A percentile compares a stretch with the other conserved stretches of the same genome.
Conservation (phyloP, 2,797 vertebrate species). For the Oceanodroma leucorhoa region DNA sequence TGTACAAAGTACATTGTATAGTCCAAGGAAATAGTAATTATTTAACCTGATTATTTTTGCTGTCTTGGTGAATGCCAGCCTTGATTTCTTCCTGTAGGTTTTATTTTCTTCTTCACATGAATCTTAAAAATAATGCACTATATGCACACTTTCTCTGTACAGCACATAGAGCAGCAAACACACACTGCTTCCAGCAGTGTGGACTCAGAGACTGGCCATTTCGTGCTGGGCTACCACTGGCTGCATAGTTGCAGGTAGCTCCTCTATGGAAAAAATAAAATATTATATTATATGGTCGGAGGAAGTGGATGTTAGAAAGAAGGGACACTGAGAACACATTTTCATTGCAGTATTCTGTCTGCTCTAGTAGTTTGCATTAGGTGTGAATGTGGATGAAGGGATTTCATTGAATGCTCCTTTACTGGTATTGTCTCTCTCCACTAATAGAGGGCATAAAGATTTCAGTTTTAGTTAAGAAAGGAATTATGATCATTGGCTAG, state of each 20-base stretch:
- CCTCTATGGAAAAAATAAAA: not conserved
- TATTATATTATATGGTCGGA: not conserved
- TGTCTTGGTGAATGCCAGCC: not conserved
- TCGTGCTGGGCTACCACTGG: not conserved
- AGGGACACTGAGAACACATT: not conserved
- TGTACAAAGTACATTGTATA: not conserved
- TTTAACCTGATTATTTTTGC: not conserved
- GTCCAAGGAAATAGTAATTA: not conserved
- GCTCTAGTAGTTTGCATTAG: not conserved
- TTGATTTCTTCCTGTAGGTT: not conserved
- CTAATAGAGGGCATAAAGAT: not conserved
- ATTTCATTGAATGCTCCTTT: not conserved
- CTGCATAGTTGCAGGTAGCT: not conserved
- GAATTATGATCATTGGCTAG: not conserved
- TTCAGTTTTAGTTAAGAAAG: not conserved
- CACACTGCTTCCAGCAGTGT: not conserved
- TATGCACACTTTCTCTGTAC: not conserved
- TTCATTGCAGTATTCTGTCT: not conserved
- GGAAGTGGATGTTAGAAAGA: not conserved
- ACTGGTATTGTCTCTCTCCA: not conserved
- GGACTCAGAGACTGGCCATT: not conserved
- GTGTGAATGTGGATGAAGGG: not conserved
- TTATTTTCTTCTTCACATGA: not conserved
- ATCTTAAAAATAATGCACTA: not conserved
- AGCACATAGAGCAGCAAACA: not conserved